phyloP scores from a whole-genome alignment of 2,113 vertebrate species.

The Otolemur garnettii region DNA sequence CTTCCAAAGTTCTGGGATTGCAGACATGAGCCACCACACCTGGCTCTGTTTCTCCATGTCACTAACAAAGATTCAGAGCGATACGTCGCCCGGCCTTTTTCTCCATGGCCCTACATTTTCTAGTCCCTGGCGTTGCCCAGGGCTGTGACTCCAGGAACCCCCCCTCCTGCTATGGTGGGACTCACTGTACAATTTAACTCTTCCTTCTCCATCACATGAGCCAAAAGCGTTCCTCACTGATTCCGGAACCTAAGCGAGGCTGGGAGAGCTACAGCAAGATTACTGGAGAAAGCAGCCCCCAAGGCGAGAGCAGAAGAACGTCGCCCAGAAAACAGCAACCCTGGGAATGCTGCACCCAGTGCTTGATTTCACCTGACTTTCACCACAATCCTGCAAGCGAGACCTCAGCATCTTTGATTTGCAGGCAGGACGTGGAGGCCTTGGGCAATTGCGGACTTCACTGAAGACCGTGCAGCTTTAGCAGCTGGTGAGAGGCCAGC shows the following conservation, averaged over 20 bases:
- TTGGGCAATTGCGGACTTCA: fast-evolving
- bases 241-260: neutral
- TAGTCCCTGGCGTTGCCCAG: fast-evolving
- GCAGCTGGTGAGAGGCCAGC: fast-evolving
- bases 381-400: fast-evolving
- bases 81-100: neutral
- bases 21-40: too few species aligned
- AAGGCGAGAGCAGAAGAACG: fast-evolving
- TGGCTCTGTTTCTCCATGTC: neutral
- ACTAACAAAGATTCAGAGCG: fast-evolving
- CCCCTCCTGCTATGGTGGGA: neutral
- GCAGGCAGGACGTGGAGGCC: neutral
- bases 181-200: too few species aligned
- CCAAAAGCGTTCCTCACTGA: neutral
- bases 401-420: fast-evolving
- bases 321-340: neutral
- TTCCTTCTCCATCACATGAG: neutral
- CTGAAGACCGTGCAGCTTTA: neutral
- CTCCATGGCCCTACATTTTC: fast-evolving
- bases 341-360: fast-evolving
- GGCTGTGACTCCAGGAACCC: too few species aligned
- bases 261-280: neutral
- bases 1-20: too few species aligned
- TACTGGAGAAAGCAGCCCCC: neutral
- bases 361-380: neutral